These are phyloP conservation scores for Parochlus steinenii DNA, from an alignment of 2,888 invertebrate genomes.

Conservation along the genomic window DNA sequence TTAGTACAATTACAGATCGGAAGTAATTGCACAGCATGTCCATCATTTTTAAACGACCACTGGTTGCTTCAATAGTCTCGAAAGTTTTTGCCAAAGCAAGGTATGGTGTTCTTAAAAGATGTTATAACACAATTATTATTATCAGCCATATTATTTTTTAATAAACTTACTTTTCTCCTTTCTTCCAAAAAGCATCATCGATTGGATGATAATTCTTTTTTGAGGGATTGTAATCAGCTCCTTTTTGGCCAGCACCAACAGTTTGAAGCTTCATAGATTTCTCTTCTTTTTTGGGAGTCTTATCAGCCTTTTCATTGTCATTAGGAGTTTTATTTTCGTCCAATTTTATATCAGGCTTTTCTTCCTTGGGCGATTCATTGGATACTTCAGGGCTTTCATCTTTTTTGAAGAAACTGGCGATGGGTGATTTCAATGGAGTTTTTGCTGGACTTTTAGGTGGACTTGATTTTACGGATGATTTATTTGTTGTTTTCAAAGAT, in stretches of 20 bases:
- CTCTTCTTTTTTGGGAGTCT: constrained; percentile 16
- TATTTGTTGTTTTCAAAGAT: too few relatives aligned
- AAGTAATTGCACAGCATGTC: constrained; percentile 86
- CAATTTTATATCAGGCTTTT: too few relatives aligned
- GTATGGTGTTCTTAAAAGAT: constrained; percentile 64
- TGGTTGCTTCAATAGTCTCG: constrained; percentile 73
- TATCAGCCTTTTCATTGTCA: background rate
- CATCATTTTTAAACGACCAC: constrained; percentile 75
- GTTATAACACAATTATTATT: constrained; percentile 6
- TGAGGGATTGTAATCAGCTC: constrained; percentile 49
- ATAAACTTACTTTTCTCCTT: constrained; percentile 43
- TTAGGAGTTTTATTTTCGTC: too few relatives aligned
- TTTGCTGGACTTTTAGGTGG: too few relatives aligned
- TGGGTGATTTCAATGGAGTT: too few relatives aligned
- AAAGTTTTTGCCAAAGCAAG: constrained; percentile 80
- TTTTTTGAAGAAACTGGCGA: too few relatives aligned
- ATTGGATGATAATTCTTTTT: constrained; percentile 65
- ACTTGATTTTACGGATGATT: too few relatives aligned
- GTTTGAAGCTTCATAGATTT: constrained; percentile 14
- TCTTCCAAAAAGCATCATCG: constrained; percentile 65
- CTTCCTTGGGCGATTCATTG: constrained; percentile 1
- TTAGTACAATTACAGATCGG: constrained; percentile 73
- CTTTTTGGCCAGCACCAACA: constrained; percentile 18
- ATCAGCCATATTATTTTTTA: constrained; percentile 10
- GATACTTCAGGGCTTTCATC: background rate